phyloP scores from a whole-genome alignment of 2,888 invertebrate species.

The Margaritifera margaritifera region DNA sequence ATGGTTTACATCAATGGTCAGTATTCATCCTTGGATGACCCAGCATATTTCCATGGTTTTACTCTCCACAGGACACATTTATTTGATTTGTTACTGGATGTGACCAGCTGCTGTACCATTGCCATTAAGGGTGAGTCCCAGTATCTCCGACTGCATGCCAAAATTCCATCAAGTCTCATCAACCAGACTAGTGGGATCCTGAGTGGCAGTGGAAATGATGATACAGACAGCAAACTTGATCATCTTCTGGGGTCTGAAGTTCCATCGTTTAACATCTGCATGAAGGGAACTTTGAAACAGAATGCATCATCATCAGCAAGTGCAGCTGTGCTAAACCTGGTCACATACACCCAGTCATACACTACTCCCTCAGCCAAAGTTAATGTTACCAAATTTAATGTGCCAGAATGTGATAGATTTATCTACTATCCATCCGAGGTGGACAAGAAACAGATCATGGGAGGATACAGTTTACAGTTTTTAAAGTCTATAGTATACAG shows the following conservation, averaged over 20 bases:
- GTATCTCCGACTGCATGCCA: conserved; percentile 34
- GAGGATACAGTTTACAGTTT: conserved; percentile 48
- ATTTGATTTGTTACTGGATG: conserved; percentile 31
- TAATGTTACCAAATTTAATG: conserved; percentile 28
- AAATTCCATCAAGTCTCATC: conserved; percentile 17
- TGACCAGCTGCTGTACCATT: conserved; percentile 27
- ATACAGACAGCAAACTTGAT: conserved; percentile 19
- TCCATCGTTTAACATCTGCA: conserved; percentile 31
- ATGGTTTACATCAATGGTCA: conserved; percentile 35
- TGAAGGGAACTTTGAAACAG: conserved; percentile 15
- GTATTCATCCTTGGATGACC: conserved; percentile 28
- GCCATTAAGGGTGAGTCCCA: conserved; percentile 32
- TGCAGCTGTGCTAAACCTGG: conserved; percentile 12
- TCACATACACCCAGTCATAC: conserved; percentile 21
- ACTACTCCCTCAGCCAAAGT: conserved; percentile 13
- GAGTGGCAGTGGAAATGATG: conserved; percentile 30
- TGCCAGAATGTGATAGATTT: conserved; percentile 38
- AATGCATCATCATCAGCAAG: conserved; percentile 14
- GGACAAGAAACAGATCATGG: conserved; percentile 33
- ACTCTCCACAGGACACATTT: conserved; percentile 28
- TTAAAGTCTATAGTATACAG: conserved; percentile 33
- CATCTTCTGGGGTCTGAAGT: conserved; percentile 23
- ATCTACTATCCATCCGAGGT: conserved; percentile 37
- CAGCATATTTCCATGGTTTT: conserved; percentile 46
- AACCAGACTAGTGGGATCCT: conserved; percentile 39